Evolutionary conservation across 2,888 invertebrate species (phyloP), one percentile per base, ranked within the genome.

Genomic region (Drosophila pegasa): DNA sequence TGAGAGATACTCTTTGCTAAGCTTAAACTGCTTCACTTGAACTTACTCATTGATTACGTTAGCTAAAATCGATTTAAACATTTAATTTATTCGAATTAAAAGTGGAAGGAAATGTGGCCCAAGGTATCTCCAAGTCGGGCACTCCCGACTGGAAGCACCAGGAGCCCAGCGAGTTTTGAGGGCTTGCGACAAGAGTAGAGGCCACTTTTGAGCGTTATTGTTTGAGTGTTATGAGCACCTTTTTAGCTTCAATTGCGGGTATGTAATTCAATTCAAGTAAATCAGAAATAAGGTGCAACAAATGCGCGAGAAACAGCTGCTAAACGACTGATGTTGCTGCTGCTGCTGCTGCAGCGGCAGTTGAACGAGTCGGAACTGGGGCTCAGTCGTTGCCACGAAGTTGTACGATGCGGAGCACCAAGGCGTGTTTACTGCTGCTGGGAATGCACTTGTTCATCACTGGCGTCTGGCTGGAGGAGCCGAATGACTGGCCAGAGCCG

Each of bases 391-490:
- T 27, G 54, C 12, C 20, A 10, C 22, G 35, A 29, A 50, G 57
- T 51, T 47, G 59, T 16, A 47, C 27, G 16, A 78, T 75, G 75
- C 48, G 37, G 57, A 62, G 22, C 55, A 54, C 16, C 6, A 31
- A 10, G 20, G 9, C 33, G 38, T 20, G 14, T 50, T 41, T 41
- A 2, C 31, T 60, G 55, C 59, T 55, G 31, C 22, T 56, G 51
- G 29, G 25, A 29, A 16, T 27, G 6, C 45, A 48, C 14, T 56
- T 62, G 29, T 35, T 52, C 7, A 41, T 74, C 16, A 16, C 55
- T 29, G 41, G 22, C 4, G 22, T 40, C 8, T 38, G 70, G 33
- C 29, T 50, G 5, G 41, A 59, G 2, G 41, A 59, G 43, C 38
- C 58, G n/a, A 43, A 37, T 41, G 64, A 67, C 18, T 69, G 55